phyloP scores from a whole-genome alignment of 2,888 invertebrate genomes.

The Melieria picta region DNA sequence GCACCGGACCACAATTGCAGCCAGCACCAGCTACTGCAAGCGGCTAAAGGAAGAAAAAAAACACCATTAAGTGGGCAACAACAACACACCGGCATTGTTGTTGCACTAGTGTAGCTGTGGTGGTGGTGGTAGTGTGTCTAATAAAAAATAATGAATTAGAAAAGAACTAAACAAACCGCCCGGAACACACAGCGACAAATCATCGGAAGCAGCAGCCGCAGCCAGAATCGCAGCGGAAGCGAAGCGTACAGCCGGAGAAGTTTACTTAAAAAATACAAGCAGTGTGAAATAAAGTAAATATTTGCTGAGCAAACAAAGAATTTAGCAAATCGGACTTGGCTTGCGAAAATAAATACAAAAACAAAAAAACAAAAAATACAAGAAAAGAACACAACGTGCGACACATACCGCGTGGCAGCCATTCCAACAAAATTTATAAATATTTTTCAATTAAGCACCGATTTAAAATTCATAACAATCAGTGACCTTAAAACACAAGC shows the following conservation, averaged over 20 bases:
- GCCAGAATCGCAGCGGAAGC: constrained; percentile 1
- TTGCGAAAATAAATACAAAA: constrained; percentile 20
- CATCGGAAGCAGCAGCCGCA: background rate
- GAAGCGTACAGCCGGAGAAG: constrained; percentile 13
- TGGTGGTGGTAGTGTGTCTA: background rate
- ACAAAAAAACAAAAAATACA: constrained; percentile 3
- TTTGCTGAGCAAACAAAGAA: constrained; percentile 31
- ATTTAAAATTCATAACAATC: too few species aligned
- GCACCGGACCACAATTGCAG: constrained; percentile 9
- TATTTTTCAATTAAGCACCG: background rate
- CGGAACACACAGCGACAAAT: too few species aligned
- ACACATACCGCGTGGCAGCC: background rate
- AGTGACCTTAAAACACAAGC: too few species aligned
- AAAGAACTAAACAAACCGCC: background rate
- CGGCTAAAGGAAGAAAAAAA: constrained; percentile 18
- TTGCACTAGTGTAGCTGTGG: background rate
- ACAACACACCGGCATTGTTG: background rate
- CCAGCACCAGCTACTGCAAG: background rate
- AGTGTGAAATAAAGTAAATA: constrained; percentile 37
- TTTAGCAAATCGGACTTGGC: constrained; percentile 22
- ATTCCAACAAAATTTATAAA: background rate
- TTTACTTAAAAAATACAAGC: constrained; percentile 34
- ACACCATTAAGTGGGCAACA: constrained; percentile 7
- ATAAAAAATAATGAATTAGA: constrained; percentile 23
- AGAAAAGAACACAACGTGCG: background rate